phyloP scores from a whole-genome alignment of 2,797 vertebrate species.

The Neomorphus geoffroyi region DNA sequence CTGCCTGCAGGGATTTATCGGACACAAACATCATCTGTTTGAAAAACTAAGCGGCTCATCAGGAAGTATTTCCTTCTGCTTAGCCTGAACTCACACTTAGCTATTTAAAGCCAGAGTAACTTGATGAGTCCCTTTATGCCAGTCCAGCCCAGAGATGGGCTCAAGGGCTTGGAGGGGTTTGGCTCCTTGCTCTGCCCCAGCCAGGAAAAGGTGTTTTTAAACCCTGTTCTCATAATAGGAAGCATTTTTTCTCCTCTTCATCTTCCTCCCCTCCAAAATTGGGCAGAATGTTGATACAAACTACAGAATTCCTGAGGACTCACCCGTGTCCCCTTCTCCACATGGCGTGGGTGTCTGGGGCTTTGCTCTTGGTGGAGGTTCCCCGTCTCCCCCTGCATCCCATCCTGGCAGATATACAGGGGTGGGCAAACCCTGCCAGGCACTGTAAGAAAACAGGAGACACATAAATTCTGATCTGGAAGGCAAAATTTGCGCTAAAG shows the following conservation, averaged over 20 bases:
- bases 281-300: neutral
- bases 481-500: neutral
- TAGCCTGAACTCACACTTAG: neutral
- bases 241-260: neutral
- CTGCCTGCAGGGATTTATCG: neutral
- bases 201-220: neutral
- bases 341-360: too few relatives aligned
- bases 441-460: neutral
- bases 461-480: neutral
- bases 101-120: neutral
- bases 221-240: neutral
- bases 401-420: fast-evolving
- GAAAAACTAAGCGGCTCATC: neutral
- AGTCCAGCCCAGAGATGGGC: neutral
- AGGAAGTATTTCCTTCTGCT: neutral
- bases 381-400: neutral
- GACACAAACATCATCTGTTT: neutral
- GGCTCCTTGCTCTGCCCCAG: neutral
- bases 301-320: neutral
- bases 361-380: neutral
- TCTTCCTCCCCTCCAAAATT: neutral
- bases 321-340: neutral
- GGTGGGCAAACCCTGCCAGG: neutral
- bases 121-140: neutral
- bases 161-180: neutral